Evolutionary conservation across 2,888 invertebrate species (phyloP), one percentile per base, ranked within the genome.

Genomic region (Aleiodes leptofemur): DNA sequence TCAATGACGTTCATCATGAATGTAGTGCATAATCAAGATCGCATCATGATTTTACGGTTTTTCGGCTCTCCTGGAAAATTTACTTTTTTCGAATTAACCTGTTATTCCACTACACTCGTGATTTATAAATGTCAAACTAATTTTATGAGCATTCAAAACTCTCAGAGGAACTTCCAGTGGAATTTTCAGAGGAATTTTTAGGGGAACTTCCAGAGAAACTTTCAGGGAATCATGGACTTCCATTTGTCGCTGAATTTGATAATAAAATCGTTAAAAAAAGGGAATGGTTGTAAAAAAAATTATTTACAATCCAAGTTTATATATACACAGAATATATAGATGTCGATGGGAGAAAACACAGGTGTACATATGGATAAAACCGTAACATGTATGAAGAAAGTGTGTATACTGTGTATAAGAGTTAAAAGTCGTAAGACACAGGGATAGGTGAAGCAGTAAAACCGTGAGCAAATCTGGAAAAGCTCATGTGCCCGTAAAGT

Each of bases 401-500:
- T 43, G 64, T 64, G 48, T 59, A 59, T 59, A 64, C 48, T 48
- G 43, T 48, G 43, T 11, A 34, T 34, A 9, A 16, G 14, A 64
- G 64, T 50, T 73, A 56, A 73, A 56, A 68, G 73, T 73, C 73
- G 68, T 73, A 73, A 73, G 68, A 57, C 50, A 53, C 23, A 23
- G 23, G 34, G 57, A 68, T 29, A 31, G 68, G 68, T 29, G 50
- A 68, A 68, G 57, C 68, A 73, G 50, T 73, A 73, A 73, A 73
- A 55, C 73, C 71, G 59, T 55, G 66, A 76, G 72, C 76, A 76
- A 76, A 76, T 76, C 76, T 76, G 71, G 71, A 76, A 72, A 76
- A 76, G 72, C 57, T 69, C 72, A 69, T 59, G 53, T 50, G 76
- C 69, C 59, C 72, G 68, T 76, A 76, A 76, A 76, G 55, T 61